Evolutionary conservation across 2,888 invertebrate genomes (phyloP).

Genomic region (Spisula solida): DNA sequence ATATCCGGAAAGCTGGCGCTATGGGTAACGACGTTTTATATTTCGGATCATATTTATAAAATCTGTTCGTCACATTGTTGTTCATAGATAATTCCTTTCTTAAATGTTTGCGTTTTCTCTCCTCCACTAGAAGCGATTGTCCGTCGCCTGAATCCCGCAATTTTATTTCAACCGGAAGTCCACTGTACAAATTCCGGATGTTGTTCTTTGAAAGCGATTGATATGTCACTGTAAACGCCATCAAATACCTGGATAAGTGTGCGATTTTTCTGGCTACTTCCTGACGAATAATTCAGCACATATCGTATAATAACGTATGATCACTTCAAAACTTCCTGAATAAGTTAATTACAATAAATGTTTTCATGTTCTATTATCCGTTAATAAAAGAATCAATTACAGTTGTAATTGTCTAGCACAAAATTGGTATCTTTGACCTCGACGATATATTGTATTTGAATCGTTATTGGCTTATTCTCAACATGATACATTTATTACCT

Average conservation of each 20-base stretch:
- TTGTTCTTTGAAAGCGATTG: slow-evolving; percentile 60
- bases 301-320: neutral
- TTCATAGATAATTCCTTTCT: slow-evolving; percentile 32
- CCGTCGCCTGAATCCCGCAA: slow-evolving; percentile 31
- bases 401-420: too few relatives aligned
- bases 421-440: too few relatives aligned
- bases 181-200: slow-evolving; percentile 67
- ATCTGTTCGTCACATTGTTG: slow-evolving; percentile 39
- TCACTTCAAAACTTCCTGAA: neutral
- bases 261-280: neutral
- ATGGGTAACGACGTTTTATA: slow-evolving; percentile 63
- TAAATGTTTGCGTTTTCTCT: slow-evolving; percentile 49
- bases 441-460: too few relatives aligned
- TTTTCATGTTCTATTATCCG: too few relatives aligned
- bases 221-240: slow-evolving; percentile 65
- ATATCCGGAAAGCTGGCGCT: slow-evolving; percentile 71
- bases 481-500: too few relatives aligned
- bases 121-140: slow-evolving; percentile 29
- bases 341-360: too few relatives aligned
- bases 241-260: neutral
- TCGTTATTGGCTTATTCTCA: too few relatives aligned
- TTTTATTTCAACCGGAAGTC: slow-evolving; percentile 61
- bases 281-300: neutral
- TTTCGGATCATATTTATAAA: slow-evolving; percentile 60
- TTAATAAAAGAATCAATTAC: too few relatives aligned